phyloP scores from a whole-genome alignment of 2,797 vertebrate genomes.

The Danio jaintianensis region DNA sequence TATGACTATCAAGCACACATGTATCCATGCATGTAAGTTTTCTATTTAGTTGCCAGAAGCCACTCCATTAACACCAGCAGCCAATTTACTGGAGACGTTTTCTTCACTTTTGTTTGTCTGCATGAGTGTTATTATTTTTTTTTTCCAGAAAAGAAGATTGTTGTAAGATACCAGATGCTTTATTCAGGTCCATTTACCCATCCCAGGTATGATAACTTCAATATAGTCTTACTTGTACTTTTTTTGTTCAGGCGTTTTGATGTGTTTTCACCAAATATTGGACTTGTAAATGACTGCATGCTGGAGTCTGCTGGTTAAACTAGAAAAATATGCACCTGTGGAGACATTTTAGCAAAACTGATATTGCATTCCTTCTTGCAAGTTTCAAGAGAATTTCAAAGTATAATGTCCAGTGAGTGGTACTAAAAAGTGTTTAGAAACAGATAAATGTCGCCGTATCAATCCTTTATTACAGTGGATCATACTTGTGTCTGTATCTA shows the following conservation, averaged over 20 bases:
- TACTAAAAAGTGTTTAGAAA: too few relatives aligned
- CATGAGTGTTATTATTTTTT: slow-evolving; percentile 28
- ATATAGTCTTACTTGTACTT: neutral
- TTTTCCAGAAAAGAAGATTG: slow-evolving; percentile 33
- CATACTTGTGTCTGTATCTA: too few relatives aligned
- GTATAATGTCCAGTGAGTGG: too few relatives aligned
- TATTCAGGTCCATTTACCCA: neutral
- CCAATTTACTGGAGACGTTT: slow-evolving; percentile 6
- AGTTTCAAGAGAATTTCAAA: too few relatives aligned
- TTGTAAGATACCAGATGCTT: slow-evolving; percentile 16
- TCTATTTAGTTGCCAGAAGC: slow-evolving; percentile 73
- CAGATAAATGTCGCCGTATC: too few relatives aligned
- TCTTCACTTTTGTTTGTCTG: slow-evolving; percentile 21
- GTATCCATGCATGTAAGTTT: slow-evolving; percentile 79
- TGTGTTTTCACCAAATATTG: neutral
- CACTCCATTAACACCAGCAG: slow-evolving; percentile 10
- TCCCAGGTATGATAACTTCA: neutral
- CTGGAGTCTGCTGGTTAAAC: neutral
- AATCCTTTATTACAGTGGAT: too few relatives aligned
- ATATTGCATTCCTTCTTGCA: too few relatives aligned
- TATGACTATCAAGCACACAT: slow-evolving; percentile 75
- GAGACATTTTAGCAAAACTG: neutral
- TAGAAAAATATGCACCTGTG: neutral
- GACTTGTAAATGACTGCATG: neutral
- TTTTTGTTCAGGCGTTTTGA: neutral